These are phyloP conservation scores for Xestia ashworthii DNA, from an alignment of 2,888 invertebrate genomes.

Conservation along the genomic window DNA sequence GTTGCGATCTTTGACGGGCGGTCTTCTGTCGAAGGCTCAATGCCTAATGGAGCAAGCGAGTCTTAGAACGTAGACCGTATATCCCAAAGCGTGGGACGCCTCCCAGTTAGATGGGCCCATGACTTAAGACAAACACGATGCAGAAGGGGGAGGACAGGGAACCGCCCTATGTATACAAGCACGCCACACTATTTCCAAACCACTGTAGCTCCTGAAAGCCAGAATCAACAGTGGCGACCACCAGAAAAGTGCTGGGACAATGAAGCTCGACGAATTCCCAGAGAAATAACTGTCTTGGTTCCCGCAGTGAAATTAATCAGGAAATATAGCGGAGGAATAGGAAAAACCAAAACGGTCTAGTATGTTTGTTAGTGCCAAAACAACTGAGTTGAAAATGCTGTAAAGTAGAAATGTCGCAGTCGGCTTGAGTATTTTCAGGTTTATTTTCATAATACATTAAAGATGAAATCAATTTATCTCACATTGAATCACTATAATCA, in stretches of 20 bases:
- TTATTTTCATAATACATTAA: too few species aligned
- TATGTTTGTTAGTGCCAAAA: neutral
- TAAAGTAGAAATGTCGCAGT: neutral
- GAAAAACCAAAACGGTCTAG: neutral
- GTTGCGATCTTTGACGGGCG: neutral
- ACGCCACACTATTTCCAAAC: too few species aligned
- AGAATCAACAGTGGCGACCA: too few species aligned
- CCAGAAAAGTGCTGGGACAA: too few species aligned
- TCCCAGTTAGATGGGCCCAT: neutral
- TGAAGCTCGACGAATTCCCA: too few species aligned
- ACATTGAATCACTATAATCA: neutral
- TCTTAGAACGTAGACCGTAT: neutral
- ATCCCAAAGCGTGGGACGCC: rapidly evolving
- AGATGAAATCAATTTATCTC: neutral
- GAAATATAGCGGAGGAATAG: too few species aligned
- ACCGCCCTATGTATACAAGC: too few species aligned
- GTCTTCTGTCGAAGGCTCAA: neutral
- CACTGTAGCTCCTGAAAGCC: too few species aligned
- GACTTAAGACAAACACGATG: neutral
- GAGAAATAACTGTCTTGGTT: too few species aligned
- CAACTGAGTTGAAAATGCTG: neutral
- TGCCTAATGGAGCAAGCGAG: neutral
- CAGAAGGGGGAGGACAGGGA: neutral
- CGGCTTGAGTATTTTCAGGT: neutral
- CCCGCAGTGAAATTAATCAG: too few species aligned